Evolutionary conservation across 64 coral and sea anemone species (phyloP).

Genomic region (Stichodactyla helianthus): DNA sequence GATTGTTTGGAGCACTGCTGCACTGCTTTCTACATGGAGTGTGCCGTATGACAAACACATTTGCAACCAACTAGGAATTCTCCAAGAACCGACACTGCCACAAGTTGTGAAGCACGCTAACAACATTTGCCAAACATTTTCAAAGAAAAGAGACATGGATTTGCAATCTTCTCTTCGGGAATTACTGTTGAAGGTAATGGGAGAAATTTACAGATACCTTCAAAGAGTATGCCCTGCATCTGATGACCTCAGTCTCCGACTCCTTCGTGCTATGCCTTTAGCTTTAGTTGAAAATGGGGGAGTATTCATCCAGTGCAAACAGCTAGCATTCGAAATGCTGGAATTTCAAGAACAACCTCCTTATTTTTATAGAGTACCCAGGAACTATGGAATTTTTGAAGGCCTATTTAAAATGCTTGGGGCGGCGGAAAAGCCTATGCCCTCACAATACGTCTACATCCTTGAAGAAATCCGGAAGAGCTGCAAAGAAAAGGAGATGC

Average conservation of each 20-base stretch:
- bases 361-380: constrained; percentile 72
- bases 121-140: not conserved
- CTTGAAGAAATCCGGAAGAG: constrained; percentile 27
- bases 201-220: not conserved
- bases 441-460: constrained; percentile 52
- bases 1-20: constrained; percentile 50
- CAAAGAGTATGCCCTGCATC: not conserved
- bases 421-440: constrained; percentile 4
- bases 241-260: not conserved
- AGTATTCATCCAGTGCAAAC: constrained; percentile 63
- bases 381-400: constrained; percentile 50
- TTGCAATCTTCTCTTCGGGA: not conserved
- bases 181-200: not conserved
- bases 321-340: constrained; percentile 41
- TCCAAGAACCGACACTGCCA: not conserved
- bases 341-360: constrained; percentile 31
- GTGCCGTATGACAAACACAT: not conserved
- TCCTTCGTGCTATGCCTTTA: constrained; percentile 30
- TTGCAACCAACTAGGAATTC: not conserved
- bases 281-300: constrained; percentile 70
- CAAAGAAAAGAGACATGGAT: not conserved
- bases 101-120: not conserved
- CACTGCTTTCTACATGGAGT: constrained; percentile 45
- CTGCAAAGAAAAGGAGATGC: constrained; percentile 49
- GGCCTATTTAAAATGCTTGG: constrained; percentile 74